These are phyloP conservation scores for Diarsia mendica DNA, from an alignment of 2,888 invertebrate genomes.

Conservation along the genomic window DNA sequence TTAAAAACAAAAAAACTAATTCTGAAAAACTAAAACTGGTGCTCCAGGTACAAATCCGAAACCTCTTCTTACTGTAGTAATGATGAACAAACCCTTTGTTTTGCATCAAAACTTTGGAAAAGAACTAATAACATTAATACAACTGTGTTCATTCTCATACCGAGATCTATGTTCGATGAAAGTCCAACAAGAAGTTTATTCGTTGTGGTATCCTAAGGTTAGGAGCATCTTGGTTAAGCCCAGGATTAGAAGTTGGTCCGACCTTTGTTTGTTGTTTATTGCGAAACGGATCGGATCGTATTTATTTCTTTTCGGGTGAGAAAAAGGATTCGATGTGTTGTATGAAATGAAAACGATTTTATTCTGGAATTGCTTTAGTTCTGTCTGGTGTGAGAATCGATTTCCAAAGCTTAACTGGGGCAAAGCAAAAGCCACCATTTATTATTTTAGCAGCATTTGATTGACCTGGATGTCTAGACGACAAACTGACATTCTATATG, in stretches of 20 bases:
- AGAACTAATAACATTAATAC: conserved; percentile 17
- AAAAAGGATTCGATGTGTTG: conserved; percentile 35
- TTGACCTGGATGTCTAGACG: neutral
- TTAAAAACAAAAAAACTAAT: neutral
- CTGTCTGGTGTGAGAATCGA: neutral
- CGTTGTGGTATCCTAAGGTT: conserved; percentile 34
- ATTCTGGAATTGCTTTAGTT: conserved; percentile 1
- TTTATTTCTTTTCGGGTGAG: conserved; percentile 39
- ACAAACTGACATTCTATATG: neutral
- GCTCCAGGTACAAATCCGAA: neutral
- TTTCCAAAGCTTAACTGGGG: no score
- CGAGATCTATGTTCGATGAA: conserved; percentile 23
- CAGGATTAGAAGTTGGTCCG: conserved; percentile 46
- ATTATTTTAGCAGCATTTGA: neutral
- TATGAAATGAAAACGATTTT: conserved; percentile 38
- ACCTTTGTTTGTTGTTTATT: conserved; percentile 51
- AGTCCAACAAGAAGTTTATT: conserved; percentile 46
- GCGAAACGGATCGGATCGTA: conserved; percentile 38
- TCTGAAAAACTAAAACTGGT: neutral
- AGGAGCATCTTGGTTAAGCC: conserved; percentile 40
- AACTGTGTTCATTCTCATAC: conserved; percentile 10
- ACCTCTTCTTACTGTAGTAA: neutral
- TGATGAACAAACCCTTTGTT: conserved; percentile 13
- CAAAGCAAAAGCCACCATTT: neutral
- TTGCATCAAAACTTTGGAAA: neutral